Conservation (phyloP, 92 coral and sea anemone species). For the Meandrina meandrites region DNA sequence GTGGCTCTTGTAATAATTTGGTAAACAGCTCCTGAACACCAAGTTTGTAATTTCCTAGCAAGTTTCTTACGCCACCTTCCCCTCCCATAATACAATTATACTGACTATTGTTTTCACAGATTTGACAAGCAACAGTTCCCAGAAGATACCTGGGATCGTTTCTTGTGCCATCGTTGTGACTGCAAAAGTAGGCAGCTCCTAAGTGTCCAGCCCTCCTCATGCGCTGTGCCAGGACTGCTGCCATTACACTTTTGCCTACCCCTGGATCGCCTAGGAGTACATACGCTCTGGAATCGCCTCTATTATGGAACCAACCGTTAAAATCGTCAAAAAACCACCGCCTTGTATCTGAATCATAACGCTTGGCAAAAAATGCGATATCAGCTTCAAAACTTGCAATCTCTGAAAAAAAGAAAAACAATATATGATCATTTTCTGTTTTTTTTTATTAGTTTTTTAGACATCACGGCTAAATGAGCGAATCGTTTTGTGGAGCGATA, state of each 20-base stretch:
- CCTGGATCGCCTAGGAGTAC: constrained; percentile 62
- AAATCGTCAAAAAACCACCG: constrained; percentile 56
- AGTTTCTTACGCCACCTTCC: constrained; percentile 9
- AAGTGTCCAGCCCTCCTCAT: constrained; percentile 16
- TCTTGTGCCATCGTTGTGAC: constrained; percentile 44
- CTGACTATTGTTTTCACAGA: constrained; percentile 24
- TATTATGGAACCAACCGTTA: constrained; percentile 39
- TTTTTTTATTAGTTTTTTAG: no score
- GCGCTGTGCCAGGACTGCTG: constrained; percentile 51
- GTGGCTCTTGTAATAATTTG: constrained; percentile 55
- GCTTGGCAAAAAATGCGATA: constrained; percentile 24
- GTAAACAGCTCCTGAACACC: constrained; percentile 48
- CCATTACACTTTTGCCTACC: constrained; percentile 61
- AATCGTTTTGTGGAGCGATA: no score
- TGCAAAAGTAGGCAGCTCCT: constrained; percentile 60
- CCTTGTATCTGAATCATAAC: constrained; percentile 40
- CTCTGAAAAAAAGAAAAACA: neutral
- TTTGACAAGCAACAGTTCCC: constrained; percentile 34
- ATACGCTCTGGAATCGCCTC: constrained; percentile 44
- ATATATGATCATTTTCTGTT: neutral
- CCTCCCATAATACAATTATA: constrained; percentile 36
- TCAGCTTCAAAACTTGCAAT: constrained; percentile 32
- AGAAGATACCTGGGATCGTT: constrained; percentile 55
- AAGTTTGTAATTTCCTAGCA: constrained; percentile 32
- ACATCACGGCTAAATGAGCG: no score